Percentiles rank a stretch among this genome's conserved stretches.
phyloP scores from a whole-genome alignment of 1,140 invertebrate genomes.

The Bombus superbus region DNA sequence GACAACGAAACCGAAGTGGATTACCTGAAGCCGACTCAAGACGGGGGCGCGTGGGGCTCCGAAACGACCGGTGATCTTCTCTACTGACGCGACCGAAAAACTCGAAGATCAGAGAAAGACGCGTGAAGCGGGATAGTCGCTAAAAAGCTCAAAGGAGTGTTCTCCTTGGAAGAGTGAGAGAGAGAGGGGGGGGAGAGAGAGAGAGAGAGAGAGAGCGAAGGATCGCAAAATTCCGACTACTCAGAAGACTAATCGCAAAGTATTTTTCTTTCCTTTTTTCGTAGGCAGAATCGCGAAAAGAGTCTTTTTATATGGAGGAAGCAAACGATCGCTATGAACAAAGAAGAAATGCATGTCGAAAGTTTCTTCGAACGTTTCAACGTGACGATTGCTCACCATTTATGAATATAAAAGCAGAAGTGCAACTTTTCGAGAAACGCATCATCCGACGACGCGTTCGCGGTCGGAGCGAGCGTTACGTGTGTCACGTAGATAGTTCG shows the following conservation, averaged over 20 bases:
- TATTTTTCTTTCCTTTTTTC: slow-evolving; percentile 17
- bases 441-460: background rate
- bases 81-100: slow-evolving; percentile 73
- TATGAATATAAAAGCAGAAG: background rate
- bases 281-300: background rate
- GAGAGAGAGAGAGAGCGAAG: slow-evolving; percentile 33
- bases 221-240: slow-evolving; percentile 18
- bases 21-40: slow-evolving; percentile 85
- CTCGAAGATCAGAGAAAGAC: background rate
- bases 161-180: slow-evolving; percentile 16
- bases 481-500: background rate
- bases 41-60: slow-evolving; percentile 85
- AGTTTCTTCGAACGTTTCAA: background rate
- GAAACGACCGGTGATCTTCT: slow-evolving; percentile 87
- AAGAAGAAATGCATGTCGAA: background rate
- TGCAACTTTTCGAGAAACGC: background rate
- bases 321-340: background rate
- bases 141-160: slow-evolving; percentile 51
- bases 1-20: slow-evolving; percentile 75
- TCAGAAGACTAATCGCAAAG: slow-evolving; percentile 32
- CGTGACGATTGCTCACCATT: slow-evolving; percentile 18
- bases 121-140: slow-evolving; percentile 37
- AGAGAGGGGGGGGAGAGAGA: too few species aligned
- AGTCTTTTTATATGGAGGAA: background rate
- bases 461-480: background rate